Base-by-base conservation (phyloP, 2,113 vertebrate species). In the Scomber japonicus region DNA sequence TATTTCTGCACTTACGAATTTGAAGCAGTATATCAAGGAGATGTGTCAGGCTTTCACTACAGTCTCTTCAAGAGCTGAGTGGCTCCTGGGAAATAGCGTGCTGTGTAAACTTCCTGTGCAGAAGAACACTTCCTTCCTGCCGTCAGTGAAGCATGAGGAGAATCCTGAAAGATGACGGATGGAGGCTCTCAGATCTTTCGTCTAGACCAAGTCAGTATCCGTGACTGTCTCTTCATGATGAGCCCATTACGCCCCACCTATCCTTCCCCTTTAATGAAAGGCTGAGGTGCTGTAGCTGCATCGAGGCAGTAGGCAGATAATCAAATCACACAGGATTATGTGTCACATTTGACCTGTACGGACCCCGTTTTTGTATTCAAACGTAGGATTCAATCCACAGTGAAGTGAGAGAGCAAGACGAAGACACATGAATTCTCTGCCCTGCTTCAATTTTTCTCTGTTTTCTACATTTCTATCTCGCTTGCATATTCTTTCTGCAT, bases 251-350 rank as follows among this genome's bases (percentile, higher is more conserved):
- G 56, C 55, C 46, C 67, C 71, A 61, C 62, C 72, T 81, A 65
- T 62, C 35, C 62, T 78, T 45, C 75, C 73, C 60, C 57, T 51
- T 67, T 81, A 73, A 89, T 86, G 66, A 79, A 82, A 89, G 68
- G 71, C 80, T 48, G 65, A 81, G 74, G 62, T 57, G 60, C 14
- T 78, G 63, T 16, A 57, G 81, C 71, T 59, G 70, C 30, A 21
- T 73, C 1, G 63, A 86, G 71, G 78, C 73, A 68, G 71, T 62
- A 77, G 71, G 78, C 53, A 27, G 84, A 90, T 90, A 87, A 92
- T 89, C 83, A 90, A 84, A 88, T 93, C 87, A 88, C 65, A 84
- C 75, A 85, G 71, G 77, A 90, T 88, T 85, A 78, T 57, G 49
- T 83, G 81, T 82, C 76, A 76, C 83, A 71, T 91, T 84, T 88